phyloP scores from a whole-genome alignment of 2,797 vertebrate genomes.

The Myotis planiceps region DNA sequence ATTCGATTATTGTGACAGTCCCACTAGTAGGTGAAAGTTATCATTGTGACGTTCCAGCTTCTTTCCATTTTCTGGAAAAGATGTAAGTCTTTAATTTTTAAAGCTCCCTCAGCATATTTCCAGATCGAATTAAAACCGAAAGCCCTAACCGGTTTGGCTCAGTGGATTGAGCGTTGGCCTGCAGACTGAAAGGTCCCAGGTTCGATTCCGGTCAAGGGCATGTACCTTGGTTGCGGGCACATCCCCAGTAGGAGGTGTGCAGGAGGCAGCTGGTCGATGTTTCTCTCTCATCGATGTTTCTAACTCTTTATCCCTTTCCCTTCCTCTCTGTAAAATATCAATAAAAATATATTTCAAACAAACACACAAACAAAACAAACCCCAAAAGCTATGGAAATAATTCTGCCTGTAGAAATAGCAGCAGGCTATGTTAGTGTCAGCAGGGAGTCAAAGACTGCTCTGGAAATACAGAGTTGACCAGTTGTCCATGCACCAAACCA shows the following conservation, averaged over 20 bases:
- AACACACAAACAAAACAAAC: not conserved
- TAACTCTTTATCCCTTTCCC: too few relatives aligned
- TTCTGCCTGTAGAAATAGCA: slow-evolving; percentile 44
- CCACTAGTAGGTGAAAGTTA: not conserved
- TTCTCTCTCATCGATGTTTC: too few relatives aligned
- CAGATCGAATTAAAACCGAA: not conserved
- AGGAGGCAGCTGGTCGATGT: too few relatives aligned
- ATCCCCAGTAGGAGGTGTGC: too few relatives aligned
- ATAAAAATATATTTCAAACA: too few relatives aligned
- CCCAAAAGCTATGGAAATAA: not conserved
- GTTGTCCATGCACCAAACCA: not conserved
- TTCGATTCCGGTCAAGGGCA: too few relatives aligned
- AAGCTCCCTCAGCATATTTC: not conserved
- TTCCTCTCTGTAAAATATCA: too few relatives aligned
- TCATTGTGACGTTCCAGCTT: not conserved
- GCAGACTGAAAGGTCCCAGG: too few relatives aligned
- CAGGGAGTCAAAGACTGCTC: not conserved
- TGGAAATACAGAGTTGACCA: not conserved
- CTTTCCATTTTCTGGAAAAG: slow-evolving; percentile 26
- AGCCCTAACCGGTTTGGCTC: too few relatives aligned
- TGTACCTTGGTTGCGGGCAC: too few relatives aligned
- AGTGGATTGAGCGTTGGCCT: too few relatives aligned
- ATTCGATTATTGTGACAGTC: not conserved
- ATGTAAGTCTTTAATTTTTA: not conserved
- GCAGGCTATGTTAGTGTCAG: not conserved